Evolutionary conservation across 2,888 invertebrate genomes (phyloP).

Genomic region (Bellardia bayeri): DNA sequence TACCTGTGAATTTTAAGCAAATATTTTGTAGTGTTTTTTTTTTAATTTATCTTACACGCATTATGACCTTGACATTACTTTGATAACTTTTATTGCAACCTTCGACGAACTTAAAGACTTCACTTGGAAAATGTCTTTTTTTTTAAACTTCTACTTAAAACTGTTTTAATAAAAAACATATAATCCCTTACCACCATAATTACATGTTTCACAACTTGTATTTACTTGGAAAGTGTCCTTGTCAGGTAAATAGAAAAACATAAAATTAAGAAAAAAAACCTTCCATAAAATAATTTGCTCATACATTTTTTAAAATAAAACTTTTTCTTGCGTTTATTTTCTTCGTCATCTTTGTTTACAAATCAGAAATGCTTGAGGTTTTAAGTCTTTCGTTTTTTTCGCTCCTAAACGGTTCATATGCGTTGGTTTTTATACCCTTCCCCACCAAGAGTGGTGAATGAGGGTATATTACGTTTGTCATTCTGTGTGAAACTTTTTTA

Average conservation of each 20-base stretch:
- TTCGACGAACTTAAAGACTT: background rate
- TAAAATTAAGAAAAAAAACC: constrained; percentile 24
- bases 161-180: background rate
- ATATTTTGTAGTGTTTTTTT: background rate
- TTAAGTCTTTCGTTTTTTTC: background rate
- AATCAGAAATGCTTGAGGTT: background rate
- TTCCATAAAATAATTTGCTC: constrained; percentile 46
- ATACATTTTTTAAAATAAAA: constrained; percentile 43
- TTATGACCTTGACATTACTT: constrained; percentile 1
- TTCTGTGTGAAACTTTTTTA: no score
- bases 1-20: no score
- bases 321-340: background rate
- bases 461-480: no score
- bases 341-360: constrained; percentile 11
- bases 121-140: background rate
- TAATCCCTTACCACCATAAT: constrained; percentile 8
- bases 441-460: no score
- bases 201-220: background rate
- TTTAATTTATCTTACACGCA: background rate
- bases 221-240: constrained; percentile 28
- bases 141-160: background rate
- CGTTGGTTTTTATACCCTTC: no score
- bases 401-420: background rate
- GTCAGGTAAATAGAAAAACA: constrained; percentile 44
- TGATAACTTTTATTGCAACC: background rate